A percentile compares a stretch with the other conserved stretches of the same genome.
These are phyloP conservation scores for Dryadula phaetusa DNA, from an alignment of 2,888 invertebrate genomes.

Conservation along the genomic window DNA sequence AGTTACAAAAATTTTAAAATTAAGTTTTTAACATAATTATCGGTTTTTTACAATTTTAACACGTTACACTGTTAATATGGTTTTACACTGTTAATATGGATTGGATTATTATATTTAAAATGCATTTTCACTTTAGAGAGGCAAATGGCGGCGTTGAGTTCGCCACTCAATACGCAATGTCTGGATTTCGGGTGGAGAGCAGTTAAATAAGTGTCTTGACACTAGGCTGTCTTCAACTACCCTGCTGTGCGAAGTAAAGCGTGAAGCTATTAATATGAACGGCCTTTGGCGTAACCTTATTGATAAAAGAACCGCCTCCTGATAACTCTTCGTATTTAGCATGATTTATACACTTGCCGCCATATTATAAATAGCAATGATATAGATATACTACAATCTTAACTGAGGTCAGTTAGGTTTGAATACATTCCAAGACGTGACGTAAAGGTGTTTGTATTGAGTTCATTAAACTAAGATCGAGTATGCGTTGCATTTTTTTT, in stretches of 20 bases:
- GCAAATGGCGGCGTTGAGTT: too few relatives aligned
- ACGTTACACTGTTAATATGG: slow-evolving; percentile 30
- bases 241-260: too few relatives aligned
- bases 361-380: slow-evolving; percentile 40
- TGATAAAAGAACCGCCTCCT: slow-evolving; percentile 42
- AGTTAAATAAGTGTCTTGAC: too few relatives aligned
- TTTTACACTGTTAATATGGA: too few relatives aligned
- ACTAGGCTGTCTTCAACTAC: too few relatives aligned
- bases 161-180: too few relatives aligned
- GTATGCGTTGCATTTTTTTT: neutral
- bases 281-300: slow-evolving; percentile 43
- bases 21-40: slow-evolving; percentile 21
- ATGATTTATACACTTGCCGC: slow-evolving; percentile 33
- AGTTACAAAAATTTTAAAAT: slow-evolving; percentile 2
- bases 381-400: slow-evolving; percentile 35
- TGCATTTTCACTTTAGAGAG: too few relatives aligned
- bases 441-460: slow-evolving; percentile 21
- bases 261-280: slow-evolving; percentile 32
- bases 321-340: slow-evolving; percentile 36
- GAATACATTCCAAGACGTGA: slow-evolving; percentile 21
- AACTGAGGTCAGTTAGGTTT: slow-evolving; percentile 39
- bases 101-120: too few relatives aligned
- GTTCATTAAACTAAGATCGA: slow-evolving; percentile 18
- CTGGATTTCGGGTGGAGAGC: too few relatives aligned
- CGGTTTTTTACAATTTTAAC: slow-evolving; percentile 40